Percentiles rank a stretch among this genome's conserved stretches.
phyloP scores from a whole-genome alignment of 2,797 vertebrate species.

The Passerculus sandwichensis region DNA sequence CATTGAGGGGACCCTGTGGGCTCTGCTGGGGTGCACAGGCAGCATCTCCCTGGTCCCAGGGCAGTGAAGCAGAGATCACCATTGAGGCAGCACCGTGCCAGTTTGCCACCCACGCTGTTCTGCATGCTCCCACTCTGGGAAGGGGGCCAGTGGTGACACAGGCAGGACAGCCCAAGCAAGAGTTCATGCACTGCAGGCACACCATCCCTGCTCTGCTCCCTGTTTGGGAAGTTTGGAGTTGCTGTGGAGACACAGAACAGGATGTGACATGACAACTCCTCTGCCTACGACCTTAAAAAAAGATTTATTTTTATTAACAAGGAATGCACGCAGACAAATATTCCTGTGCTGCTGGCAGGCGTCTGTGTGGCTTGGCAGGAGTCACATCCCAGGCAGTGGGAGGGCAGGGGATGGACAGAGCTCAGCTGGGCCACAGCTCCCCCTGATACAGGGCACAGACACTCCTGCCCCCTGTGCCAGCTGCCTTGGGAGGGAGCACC shows the following conservation, averaged over 20 bases:
- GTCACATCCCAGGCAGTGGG: fast-evolving
- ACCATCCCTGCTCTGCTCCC: background rate
- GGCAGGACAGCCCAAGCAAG: fast-evolving
- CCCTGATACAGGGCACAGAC: background rate
- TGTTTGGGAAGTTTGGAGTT: background rate
- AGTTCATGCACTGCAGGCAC: background rate
- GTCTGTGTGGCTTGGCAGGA: background rate
- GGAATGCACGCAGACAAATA: background rate
- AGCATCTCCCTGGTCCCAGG: fast-evolving
- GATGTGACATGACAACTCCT: background rate
- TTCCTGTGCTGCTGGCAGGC: background rate
- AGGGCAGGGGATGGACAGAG: background rate
- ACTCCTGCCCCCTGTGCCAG: background rate
- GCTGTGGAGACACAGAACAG: background rate
- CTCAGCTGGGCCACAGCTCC: background rate
- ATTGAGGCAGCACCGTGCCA: fast-evolving
- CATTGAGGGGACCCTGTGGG: background rate
- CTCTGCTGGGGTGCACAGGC: background rate
- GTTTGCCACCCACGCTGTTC: fast-evolving
- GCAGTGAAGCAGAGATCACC: background rate
- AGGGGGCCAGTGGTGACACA: background rate
- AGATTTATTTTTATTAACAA: background rate
- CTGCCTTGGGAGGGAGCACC: background rate
- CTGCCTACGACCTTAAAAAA: background rate
- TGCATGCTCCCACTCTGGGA: fast-evolving